Evolutionary conservation across 2,888 invertebrate species (phyloP).

Genomic region (Brachyptera putata): DNA sequence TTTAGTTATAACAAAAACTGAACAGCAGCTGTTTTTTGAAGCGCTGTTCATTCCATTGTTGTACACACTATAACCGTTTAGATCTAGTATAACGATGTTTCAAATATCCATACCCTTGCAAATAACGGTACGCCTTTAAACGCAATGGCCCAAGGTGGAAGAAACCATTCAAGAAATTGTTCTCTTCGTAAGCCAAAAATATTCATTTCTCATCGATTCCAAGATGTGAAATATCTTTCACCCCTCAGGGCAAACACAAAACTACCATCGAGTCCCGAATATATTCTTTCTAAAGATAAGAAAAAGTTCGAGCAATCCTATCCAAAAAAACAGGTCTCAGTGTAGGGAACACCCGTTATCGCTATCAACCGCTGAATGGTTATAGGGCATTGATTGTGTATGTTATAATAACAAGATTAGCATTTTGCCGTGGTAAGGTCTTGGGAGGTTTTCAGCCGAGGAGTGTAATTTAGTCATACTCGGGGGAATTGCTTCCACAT

Average conservation of each 20-base stretch:
- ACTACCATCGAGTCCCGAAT: too few relatives aligned
- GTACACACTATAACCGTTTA: too few relatives aligned
- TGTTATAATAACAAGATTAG: constrained; percentile 11
- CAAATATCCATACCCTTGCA: too few relatives aligned
- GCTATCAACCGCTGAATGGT: not conserved
- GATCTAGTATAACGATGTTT: too few relatives aligned
- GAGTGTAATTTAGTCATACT: constrained; percentile 6
- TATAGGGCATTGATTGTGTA: constrained; percentile 5
- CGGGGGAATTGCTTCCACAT: constrained; percentile 1
- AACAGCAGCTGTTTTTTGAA: too few relatives aligned
- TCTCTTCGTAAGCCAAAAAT: constrained; percentile 1
- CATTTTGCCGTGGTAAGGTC: not conserved
- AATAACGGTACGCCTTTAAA: too few relatives aligned
- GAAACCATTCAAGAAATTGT: too few relatives aligned
- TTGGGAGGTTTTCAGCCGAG: not conserved
- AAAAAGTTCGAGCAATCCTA: not conserved
- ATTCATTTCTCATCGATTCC: constrained; percentile 1
- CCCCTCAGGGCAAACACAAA: not conserved
- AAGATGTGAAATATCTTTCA: not conserved
- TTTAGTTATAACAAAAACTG: too few relatives aligned
- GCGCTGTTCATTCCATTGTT: too few relatives aligned
- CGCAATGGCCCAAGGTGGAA: too few relatives aligned
- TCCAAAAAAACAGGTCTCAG: too few relatives aligned
- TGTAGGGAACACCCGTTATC: not conserved
- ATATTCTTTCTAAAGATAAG: not conserved